Base-by-base conservation (phyloP, 2,797 vertebrate genomes). In the Benthosema pterotum region DNA sequence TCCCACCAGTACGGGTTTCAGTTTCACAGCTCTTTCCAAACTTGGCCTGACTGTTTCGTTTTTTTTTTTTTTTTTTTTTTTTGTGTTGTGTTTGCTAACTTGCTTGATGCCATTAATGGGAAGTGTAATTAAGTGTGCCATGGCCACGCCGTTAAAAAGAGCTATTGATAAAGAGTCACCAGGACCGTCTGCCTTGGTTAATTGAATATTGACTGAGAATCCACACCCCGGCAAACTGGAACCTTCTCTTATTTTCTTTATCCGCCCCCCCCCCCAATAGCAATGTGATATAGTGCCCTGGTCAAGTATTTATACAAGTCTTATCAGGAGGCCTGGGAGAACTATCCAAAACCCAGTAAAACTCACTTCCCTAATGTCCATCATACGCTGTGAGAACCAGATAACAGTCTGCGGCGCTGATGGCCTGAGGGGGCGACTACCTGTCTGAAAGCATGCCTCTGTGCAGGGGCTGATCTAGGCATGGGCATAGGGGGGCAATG, bases 181-280 rank as follows among this genome's bases (percentile, higher is more conserved):
- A 65, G 73, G 69, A 83, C 78, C 71, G 78, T 77, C 83, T 83
- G 75, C 71, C 57, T 72, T 69, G 67, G 84, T 87, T 92, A 93
- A 93, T 92, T 91, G 85, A 91, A 91, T 91, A 93, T 93, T 58
- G 90, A 93, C 86, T 83, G n/a, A n/a, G n/a, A 71, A 75, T 87
- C 74, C 74, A 78, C 73, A 48, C 74, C 74, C 79, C 73, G 49
- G 28, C 74, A 71, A 63, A 74, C 75, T 72, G 60, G 72, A 88
- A 79, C 65, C 62, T 74, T 69, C 84, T 82, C 72, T 74, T 75
- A 83, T 75, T 78, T 74, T 69, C 56, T 7, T 11, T 38, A n/a
- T n/a, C n/a, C n/a, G n/a, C n/a, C n/a, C n/a, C n/a, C n/a, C 4
- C 32, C 32, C 65, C 67, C 69, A 80, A 77, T 71, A 78, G 71